Evolutionary conservation across 2,888 invertebrate genomes (phyloP).

Genomic region (Periphyllus acericola): DNA sequence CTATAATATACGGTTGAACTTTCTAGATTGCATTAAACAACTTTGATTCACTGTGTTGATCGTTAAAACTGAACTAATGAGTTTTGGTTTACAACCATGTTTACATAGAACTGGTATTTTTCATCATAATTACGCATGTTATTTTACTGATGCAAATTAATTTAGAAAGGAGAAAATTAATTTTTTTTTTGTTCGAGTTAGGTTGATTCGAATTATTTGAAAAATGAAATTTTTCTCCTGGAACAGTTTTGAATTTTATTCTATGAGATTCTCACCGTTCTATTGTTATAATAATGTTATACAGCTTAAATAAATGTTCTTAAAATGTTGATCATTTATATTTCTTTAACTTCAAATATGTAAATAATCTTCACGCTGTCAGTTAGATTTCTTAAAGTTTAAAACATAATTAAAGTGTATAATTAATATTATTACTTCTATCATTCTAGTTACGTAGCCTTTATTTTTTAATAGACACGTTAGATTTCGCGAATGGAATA

Average conservation of each 20-base stretch:
- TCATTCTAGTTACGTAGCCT: too few relatives aligned
- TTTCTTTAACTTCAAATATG: too few relatives aligned
- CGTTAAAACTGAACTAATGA: constrained; percentile 45
- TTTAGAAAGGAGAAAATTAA: constrained; percentile 49
- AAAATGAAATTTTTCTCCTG: constrained; percentile 18
- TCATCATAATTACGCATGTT: constrained; percentile 3
- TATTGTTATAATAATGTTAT: not conserved
- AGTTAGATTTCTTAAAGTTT: too few relatives aligned
- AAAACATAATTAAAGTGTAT: too few relatives aligned
- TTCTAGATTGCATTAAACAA: constrained; percentile 22
- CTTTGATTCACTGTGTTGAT: not conserved
- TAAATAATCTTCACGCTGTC: too few relatives aligned
- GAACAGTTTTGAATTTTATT: not conserved
- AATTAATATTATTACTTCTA: too few relatives aligned
- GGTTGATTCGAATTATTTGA: constrained; percentile 14
- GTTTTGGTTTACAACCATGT: constrained; percentile 25
- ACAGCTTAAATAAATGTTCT: too few relatives aligned
- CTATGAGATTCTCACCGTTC: not conserved
- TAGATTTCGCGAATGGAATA: too few relatives aligned
- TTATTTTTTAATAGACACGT: too few relatives aligned
- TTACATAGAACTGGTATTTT: constrained; percentile 45
- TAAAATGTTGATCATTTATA: too few relatives aligned
- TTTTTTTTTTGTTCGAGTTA: not conserved
- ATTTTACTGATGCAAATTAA: constrained; percentile 36
- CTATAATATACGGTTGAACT: constrained; percentile 10